Conservation (phyloP, 2,113 vertebrate species). For the Gnathonemus echidnorhynchus region DNA sequence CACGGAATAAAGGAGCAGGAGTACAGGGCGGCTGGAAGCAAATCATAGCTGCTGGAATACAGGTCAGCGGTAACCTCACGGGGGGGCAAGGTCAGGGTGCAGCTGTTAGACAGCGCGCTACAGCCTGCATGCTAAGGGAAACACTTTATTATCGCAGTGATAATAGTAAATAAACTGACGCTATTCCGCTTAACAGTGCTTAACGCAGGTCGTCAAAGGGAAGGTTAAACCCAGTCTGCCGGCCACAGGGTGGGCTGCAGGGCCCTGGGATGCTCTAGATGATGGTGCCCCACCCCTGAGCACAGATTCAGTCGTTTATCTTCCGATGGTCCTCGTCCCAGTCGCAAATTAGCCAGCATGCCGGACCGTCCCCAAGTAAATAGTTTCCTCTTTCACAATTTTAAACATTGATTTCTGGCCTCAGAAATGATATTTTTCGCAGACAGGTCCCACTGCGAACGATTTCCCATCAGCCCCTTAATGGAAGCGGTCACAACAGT, state of each 20-base stretch:
- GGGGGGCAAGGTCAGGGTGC: not conserved
- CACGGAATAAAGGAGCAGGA: not conserved
- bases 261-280: not conserved
- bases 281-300: constrained; percentile 9
- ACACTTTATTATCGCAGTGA: not conserved
- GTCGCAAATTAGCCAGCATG: constrained; percentile 51
- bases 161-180: not conserved
- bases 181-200: not conserved
- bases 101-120: not conserved
- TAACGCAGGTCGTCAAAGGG: not conserved
- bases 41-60: not conserved
- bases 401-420: constrained; percentile 23
- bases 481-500: not conserved
- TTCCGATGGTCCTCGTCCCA: constrained; percentile 31
- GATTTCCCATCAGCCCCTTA: not conserved
- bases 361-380: constrained; percentile 49
- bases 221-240: not conserved
- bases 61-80: not conserved
- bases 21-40: not conserved
- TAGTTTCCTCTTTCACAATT: constrained; percentile 43
- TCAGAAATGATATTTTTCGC: not conserved
- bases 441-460: not conserved
- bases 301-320: constrained; percentile 35
- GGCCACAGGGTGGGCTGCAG: not conserved
- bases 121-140: not conserved